Base-by-base conservation (phyloP, 2,888 invertebrate species). In the Timema cristinae region DNA sequence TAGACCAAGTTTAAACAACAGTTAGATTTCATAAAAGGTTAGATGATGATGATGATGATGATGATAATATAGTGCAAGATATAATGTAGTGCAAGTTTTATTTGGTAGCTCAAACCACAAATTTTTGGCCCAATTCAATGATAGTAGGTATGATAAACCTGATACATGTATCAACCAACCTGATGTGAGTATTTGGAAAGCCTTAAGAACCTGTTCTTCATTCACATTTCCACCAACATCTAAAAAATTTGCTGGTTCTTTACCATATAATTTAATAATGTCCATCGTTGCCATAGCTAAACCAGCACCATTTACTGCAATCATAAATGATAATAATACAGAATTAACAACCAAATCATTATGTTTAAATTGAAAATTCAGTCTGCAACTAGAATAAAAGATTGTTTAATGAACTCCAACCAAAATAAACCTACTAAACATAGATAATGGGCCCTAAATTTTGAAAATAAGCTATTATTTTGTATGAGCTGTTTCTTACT, bases 231-330 rank as follows among this genome's bases (percentile, higher is more conserved):
- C 99, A 47, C 99, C 99, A 67, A 98, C 94, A 81, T 99, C 99
- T 68, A 99, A 86, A 84, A 99, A 99, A 83, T 99, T 99, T 0
- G 99, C 99, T 9, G 99, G 98, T 77, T 88, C 90, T 13, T 99
- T 99, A 16, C 98, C 98, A 82, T 97, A 91, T 56, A 98, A 84
- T 80, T 95, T 95, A 75, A 99, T 98, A 56, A 99, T 95, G 81
- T 99, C 99, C 98, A 99, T 98, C 8, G 99, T 99, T 5, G 98
- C 99, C 99, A 99, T 99, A 6, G 99, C 99, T 70, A 99, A 85
- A 1, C 99, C 99, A 76, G 99, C 99, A 32, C 99, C 99, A 85
- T 99, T 99, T 0, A 99, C 99, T 89, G 89, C 6, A 76, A 73
- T 73, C 32, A 32, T 32, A 32, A 32, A 32, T 32, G 32, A 32